Conservation (phyloP, 2,888 invertebrate species). For the Ophion ellenae region DNA sequence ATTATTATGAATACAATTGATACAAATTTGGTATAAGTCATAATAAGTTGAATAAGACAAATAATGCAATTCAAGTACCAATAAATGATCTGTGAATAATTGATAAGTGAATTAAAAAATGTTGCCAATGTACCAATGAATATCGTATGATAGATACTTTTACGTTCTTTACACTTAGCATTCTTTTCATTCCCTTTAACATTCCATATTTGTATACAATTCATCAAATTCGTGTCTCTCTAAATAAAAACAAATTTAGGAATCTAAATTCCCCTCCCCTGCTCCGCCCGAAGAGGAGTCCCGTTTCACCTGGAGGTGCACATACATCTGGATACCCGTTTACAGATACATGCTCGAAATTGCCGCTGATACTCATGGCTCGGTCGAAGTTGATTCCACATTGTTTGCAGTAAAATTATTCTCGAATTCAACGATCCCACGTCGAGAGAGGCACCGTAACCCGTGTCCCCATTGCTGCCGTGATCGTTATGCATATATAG, state of each 20-base stretch:
- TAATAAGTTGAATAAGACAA: background rate
- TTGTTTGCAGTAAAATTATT: slow-evolving; percentile 76
- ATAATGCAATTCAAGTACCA: background rate
- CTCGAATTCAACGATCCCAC: slow-evolving; percentile 55
- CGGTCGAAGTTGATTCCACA: slow-evolving; percentile 73
- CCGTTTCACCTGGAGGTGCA: background rate
- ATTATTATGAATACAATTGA: too few relatives aligned
- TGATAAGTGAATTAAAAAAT: background rate
- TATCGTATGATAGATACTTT: background rate
- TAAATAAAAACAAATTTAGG: background rate
- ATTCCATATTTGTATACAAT: background rate
- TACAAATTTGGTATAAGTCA: too few relatives aligned
- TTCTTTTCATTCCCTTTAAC: background rate
- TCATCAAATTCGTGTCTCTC: background rate
- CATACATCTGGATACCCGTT: background rate
- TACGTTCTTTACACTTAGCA: background rate
- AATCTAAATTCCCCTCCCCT: background rate
- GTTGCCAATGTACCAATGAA: background rate
- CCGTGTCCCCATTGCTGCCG: slow-evolving; percentile 19
- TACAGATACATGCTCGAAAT: slow-evolving; percentile 6
- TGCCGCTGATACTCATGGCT: slow-evolving; percentile 57
- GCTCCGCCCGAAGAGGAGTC: background rate
- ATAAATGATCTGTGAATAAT: background rate
- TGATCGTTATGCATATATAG: slow-evolving; percentile 28
- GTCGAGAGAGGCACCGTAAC: slow-evolving; percentile 30